phyloP scores from a whole-genome alignment of 2,888 invertebrate genomes.

The Apotomis turbidana region DNA sequence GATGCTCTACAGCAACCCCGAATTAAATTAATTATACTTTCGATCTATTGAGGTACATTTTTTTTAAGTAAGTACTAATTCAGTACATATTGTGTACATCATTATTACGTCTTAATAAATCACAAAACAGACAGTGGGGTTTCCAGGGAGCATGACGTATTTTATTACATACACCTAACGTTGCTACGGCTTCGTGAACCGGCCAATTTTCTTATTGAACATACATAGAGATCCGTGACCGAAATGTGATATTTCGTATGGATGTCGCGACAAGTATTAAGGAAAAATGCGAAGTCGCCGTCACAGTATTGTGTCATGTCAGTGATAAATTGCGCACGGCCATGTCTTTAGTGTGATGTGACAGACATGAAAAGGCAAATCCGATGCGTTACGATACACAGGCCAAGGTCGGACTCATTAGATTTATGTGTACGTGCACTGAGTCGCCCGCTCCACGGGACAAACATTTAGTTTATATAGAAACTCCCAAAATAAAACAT shows the following conservation, averaged over 20 bases:
- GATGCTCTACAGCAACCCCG: too few species aligned
- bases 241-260: slow-evolving; percentile 32
- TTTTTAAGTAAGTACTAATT: too few species aligned
- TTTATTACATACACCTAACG: too few species aligned
- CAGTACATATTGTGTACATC: too few species aligned
- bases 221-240: slow-evolving; percentile 19
- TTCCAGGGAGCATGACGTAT: too few species aligned
- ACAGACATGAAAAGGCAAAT: slow-evolving; percentile 41
- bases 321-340: slow-evolving; percentile 41
- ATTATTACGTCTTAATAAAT: too few species aligned
- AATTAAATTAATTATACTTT: too few species aligned
- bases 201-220: slow-evolving; percentile 12
- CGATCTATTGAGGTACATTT: too few species aligned
- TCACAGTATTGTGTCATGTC: slow-evolving; percentile 42
- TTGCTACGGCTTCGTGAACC: too few species aligned
- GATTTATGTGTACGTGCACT: slow-evolving; percentile 14
- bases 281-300: slow-evolving; percentile 37
- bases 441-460: slow-evolving; percentile 2
- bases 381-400: slow-evolving; percentile 38
- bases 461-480: background rate
- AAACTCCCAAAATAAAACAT: background rate
- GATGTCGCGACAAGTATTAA: slow-evolving; percentile 32
- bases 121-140: too few species aligned
- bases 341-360: slow-evolving; percentile 40
- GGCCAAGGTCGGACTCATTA: slow-evolving; percentile 36